These are phyloP conservation scores for Drosophila bipectinata DNA, from an alignment of 1,140 invertebrate species.

Conservation along the genomic window DNA sequence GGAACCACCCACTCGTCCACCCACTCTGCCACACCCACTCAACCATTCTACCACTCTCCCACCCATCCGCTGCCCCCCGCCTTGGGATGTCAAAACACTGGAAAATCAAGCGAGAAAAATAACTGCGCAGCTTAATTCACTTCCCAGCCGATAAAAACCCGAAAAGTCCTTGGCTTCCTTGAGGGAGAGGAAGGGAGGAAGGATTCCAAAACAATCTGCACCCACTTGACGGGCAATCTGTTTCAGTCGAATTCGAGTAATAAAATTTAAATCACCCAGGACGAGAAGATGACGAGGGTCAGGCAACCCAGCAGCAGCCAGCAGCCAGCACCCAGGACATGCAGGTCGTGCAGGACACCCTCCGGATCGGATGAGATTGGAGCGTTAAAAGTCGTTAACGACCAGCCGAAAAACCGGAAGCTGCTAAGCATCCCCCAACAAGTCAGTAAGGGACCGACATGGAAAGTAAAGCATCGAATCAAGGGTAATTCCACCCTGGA, in stretches of 20 bases:
- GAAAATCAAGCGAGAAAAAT: conserved; percentile 30
- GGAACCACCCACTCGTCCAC: conserved; percentile 12
- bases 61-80: conserved; percentile 2
- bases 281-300: conserved; percentile 25
- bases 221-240: conserved; percentile 73
- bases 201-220: conserved; percentile 59
- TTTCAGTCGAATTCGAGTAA: conserved; percentile 44
- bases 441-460: background rate
- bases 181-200: too few relatives aligned
- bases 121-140: conserved; percentile 74
- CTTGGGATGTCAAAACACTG: conserved; percentile 60
- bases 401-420: conserved; percentile 30
- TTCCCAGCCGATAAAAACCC: conserved; percentile 33
- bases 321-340: conserved; percentile 2
- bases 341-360: background rate
- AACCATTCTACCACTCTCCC: conserved; percentile 10
- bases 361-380: conserved; percentile 13
- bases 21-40: conserved; percentile 2
- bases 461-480: conserved; percentile 26
- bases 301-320: conserved; percentile 11
- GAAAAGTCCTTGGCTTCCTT: background rate
- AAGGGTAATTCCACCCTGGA: conserved; percentile 17
- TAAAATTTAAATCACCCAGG: conserved; percentile 82
- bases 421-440: conserved; percentile 3
- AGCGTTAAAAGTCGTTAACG: conserved; percentile 67